A percentile compares a stretch with the other conserved stretches of the same genome.
Conservation (phyloP, 1,140 invertebrate species). For the Eulimnadia texana region DNA sequence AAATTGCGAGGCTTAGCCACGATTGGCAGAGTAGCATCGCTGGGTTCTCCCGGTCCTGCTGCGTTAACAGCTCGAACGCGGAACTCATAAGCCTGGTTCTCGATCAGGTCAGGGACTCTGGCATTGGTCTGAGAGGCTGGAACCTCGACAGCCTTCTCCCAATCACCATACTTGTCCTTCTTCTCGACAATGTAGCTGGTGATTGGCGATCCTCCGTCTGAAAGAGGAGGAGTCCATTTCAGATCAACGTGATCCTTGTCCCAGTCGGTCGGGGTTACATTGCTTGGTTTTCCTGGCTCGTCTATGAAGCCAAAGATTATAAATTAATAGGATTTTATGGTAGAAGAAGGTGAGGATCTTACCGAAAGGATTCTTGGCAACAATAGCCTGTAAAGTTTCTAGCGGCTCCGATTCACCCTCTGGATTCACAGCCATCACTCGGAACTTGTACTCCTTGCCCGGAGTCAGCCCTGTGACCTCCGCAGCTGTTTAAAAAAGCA, state of each 20-base stretch:
- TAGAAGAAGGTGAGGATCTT: too few species aligned
- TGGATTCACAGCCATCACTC: conserved; percentile 87
- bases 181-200: conserved; percentile 79
- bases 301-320: conserved; percentile 38
- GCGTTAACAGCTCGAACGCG: conserved; percentile 81
- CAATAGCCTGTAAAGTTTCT: conserved; percentile 65
- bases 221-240: conserved; percentile 62
- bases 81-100: conserved; percentile 82
- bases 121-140: conserved; percentile 64
- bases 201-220: conserved; percentile 74
- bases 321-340: too few species aligned
- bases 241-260: conserved; percentile 88
- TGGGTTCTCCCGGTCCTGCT: conserved; percentile 83
- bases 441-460: conserved; percentile 85
- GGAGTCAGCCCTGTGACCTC: conserved; percentile 76
- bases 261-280: conserved; percentile 85
- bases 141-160: conserved; percentile 77
- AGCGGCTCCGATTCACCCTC: conserved; percentile 92
- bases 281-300: conserved; percentile 81
- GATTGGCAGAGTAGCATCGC: conserved; percentile 70
- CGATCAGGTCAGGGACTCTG: conserved; percentile 73
- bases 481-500: conserved; percentile 43
- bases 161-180: conserved; percentile 85
- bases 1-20: conserved; percentile 75
- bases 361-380: conserved; percentile 85